A percentile compares a stretch with the other conserved stretches of the same genome.
phyloP scores from a whole-genome alignment of 2,888 invertebrate species.

The Drosophila mimetica region DNA sequence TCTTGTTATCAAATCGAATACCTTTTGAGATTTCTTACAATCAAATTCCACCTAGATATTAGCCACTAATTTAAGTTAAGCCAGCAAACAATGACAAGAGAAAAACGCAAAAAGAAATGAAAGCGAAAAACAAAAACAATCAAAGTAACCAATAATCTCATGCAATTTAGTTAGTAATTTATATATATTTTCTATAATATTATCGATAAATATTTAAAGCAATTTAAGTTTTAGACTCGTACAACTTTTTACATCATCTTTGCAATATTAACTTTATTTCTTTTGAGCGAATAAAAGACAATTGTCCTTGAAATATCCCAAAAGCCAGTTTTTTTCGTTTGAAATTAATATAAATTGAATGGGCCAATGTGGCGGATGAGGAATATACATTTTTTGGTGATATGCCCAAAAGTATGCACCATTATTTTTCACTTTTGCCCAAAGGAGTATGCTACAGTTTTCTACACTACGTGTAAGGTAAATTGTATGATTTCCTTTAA shows the following conservation, averaged over 20 bases:
- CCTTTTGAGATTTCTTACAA: conserved; percentile 44
- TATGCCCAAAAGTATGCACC: no score
- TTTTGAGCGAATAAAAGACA: conserved; percentile 69
- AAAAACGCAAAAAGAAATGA: not conserved
- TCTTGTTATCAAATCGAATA: conserved; percentile 43
- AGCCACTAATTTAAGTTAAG: conserved; percentile 16
- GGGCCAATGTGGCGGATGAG: conserved; percentile 16
- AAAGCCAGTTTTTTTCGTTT: not conserved
- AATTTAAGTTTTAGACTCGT: conserved; percentile 62
- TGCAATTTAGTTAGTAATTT: conserved; percentile 68
- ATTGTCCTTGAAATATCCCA: conserved; percentile 30
- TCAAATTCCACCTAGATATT: conserved; percentile 43
- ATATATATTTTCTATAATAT: conserved; percentile 29
- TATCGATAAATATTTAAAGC: conserved; percentile 54
- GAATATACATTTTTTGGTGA: no score
- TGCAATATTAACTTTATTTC: conserved; percentile 72
- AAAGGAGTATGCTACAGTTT: no score
- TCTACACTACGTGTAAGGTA: not conserved
- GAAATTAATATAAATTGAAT: no score
- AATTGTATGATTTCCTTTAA: no score
- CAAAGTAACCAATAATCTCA: conserved; percentile 60
- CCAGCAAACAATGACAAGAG: conserved; percentile 21
- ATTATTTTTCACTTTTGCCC: no score
- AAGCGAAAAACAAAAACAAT: conserved; percentile 16
- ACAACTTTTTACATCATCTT: conserved; percentile 59